Evolutionary conservation across 2,797 vertebrate species (phyloP), one percentile per base, ranked within the genome.

Genomic region (Alosa sapidissima): DNA sequence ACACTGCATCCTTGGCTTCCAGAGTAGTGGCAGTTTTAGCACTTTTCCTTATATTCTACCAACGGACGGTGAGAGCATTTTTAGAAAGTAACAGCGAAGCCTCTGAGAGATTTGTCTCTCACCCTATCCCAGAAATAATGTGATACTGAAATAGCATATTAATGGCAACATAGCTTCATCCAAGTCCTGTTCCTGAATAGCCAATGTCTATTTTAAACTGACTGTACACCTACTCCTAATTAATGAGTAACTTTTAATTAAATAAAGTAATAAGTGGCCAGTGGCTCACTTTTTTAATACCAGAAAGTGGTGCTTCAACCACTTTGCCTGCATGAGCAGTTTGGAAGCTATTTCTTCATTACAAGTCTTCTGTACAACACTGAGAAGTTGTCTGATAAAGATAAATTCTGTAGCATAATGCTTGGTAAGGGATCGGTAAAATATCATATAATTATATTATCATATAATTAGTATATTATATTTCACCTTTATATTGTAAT

Each of bases 1-100:
- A 78, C 41, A 47, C 72, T 78, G 72, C 36, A 78, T 78, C 72
- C 72, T 47, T 78, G 41, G 72, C 72, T 19, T 78, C 41, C 45
- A 78, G 14, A 78, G 28, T 19, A 21, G 41, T 21, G 72, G 72
- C 19, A 45, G 72, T 78, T 41, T 78, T 78, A 47, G 14, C 41
- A 78, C 72, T 72, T 72, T 72, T 41, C 68, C 72, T 47, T 45
- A 78, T 78, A 78, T 45, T 78, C 41, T 78, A 6, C 41, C 7
- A 19, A 9, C 1, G 41, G 36, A 78, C 36, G 11, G 68, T 3
- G 13, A 28, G 68, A 75, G 13, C 72, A 78, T 47, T 78, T 78
- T 78, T 78, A 78, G 72, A 78, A 78, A 78, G 72, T 47, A 78
- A 41, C 41, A 21, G 72, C 16, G 16, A 47, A 7, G 41, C 41